These are phyloP conservation scores for Bubo scandiacus DNA, from an alignment of 2,113 vertebrate species.

Conservation along the genomic window DNA sequence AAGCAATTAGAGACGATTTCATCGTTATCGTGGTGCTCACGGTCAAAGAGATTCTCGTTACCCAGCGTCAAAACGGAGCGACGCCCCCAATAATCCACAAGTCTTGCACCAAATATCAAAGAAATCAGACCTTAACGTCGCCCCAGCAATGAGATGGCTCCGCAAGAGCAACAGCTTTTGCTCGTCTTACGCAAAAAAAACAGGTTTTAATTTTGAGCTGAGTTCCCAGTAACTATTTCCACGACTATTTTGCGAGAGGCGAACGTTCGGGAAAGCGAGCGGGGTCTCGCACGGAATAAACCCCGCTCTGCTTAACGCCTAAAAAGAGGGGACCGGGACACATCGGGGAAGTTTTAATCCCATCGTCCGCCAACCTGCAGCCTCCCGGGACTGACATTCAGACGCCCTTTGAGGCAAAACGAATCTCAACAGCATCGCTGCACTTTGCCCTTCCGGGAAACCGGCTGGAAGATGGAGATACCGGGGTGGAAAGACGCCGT, in stretches of 20 bases:
- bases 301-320: fast-evolving
- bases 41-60: background rate
- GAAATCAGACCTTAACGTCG: fast-evolving
- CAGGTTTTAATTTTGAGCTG: background rate
- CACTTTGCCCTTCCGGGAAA: background rate
- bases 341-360: fast-evolving
- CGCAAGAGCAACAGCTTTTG: fast-evolving
- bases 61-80: fast-evolving
- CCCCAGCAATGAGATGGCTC: fast-evolving
- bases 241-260: fast-evolving
- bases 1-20: background rate
- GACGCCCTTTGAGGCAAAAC: background rate
- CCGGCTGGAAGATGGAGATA: background rate
- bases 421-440: fast-evolving
- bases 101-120: fast-evolving
- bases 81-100: fast-evolving
- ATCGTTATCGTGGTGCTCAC: fast-evolving
- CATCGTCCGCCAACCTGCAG: background rate
- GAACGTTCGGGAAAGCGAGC: fast-evolving
- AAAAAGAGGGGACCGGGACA: fast-evolving
- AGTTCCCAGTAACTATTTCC: fast-evolving
- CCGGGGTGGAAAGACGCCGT: fast-evolving
- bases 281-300: background rate
- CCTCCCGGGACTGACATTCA: background rate
- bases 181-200: fast-evolving